Evolutionary conservation across 2,888 invertebrate genomes (phyloP), one percentile per base, ranked within the genome.

Genomic region (Malachius bipustulatus): DNA sequence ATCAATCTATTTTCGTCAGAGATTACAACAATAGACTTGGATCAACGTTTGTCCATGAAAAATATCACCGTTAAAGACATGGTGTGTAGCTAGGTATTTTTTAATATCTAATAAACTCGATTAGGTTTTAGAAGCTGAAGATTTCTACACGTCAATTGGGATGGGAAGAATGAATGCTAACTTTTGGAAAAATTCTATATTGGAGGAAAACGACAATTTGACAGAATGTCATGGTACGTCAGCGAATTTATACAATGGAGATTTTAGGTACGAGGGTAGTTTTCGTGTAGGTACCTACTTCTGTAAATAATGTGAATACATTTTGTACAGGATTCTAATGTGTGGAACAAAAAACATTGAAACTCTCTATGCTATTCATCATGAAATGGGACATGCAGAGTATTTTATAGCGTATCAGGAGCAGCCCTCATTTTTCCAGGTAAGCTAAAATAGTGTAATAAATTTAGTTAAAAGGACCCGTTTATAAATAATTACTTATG

Each of bases 371-470:
- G 73, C 76, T 0, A 62, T 80, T 2, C 73, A 78, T 47, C 82
- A 82, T 54, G 82, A 82, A 55, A 69, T 82, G 63, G 82, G 82
- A 0, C 82, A 82, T 45, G 70, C 82, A 19, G 71, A 80, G 31
- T 82, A 82, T 50, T 81, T 72, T 47, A 76, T 79, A 73, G 73
- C 77, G 0, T 78, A 78, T 46, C 56, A 67, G 31, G 53, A 71
- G 31, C 75, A 76, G 50, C 75, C 79, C 1, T 60, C 71, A 1
- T 53, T 79, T 37, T 78, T 75, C 50, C 67, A 73, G 58, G 78
- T 77, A 59, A 62, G 59, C 11, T 8, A 12, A 19, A 12, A 26
- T n/a, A n/a, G n/a, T n/a, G 16, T 30, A n/a, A n/a, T n/a, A n/a
- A n/a, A n/a, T 15, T 37, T 11, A 11, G 10, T 28, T 28, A 28